Evolutionary conservation across 2,888 invertebrate species (phyloP), one percentile per base, ranked within the genome.

Genomic region (Chloromyia formosa): DNA sequence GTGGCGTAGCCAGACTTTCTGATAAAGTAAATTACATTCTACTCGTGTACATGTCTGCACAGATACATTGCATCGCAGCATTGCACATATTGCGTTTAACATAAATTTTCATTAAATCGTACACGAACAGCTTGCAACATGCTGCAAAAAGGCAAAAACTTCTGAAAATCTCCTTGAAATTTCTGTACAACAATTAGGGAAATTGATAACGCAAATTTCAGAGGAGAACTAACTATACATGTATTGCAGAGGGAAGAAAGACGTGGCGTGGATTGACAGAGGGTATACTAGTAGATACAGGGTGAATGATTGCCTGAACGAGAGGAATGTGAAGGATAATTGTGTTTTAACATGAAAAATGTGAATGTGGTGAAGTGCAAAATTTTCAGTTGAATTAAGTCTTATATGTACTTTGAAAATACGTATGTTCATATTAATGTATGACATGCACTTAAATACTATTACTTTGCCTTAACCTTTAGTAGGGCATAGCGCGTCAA

Each of bases 141-240:
- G 20, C 56, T 18, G 18, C 56, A 56, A 20, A 1, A 14, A 53
- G 14, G 10, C 10, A 20, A 56, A 56, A 18, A 20, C 56, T 56
- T 42, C 18, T 49, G 12, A 20, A 56, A 18, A 18, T 56, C 56
- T 56, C 56, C 14, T 56, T 56, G 56, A 56, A 56, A 20, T 64
- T 64, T 64, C 62, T 73, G 61, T 73, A 73, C 54, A 75, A 73
- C 75, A 75, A 75, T 75, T 75, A 73, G 69, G 60, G 68, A 27
- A 53, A 61, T 73, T 73, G 75, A 75, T 75, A 73, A 75, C 73
- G 75, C 73, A 75, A 75, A 75, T 75, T 75, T 73, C 72, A 71
- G 58, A 56, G 61, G 72, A 61, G 61, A 68, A 4, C 27, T 35
- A 69, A 16, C 7, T 16, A 64, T n/a, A 64, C 40, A 64, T 40